Evolutionary conservation across 2,888 invertebrate genomes (phyloP), one percentile per base, ranked within the genome.

Genomic region (Amiota minor): DNA sequence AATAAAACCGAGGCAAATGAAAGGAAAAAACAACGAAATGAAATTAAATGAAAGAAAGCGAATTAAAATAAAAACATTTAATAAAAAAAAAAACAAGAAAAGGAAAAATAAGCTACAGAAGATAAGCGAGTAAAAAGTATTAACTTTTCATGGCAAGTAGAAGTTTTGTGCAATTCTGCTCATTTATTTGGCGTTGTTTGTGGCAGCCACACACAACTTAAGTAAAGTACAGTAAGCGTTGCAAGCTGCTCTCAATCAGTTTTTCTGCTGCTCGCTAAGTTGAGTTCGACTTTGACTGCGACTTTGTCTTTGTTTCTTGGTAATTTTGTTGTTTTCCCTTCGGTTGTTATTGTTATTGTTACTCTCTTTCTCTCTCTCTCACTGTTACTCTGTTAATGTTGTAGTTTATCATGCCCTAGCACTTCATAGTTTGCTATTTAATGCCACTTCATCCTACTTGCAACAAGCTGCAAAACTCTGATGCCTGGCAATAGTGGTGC

Each of bases 351-450:
- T 35, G 62, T 23, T 62, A 35, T 9, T 62, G 10, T 62, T 23
- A 23, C 9, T 20, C n/a, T 50, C 8, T 9, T 12, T 62, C 9
- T 23, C 23, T 45, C 35, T 23, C 61, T 20, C 61, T 61, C 23
- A 1, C 23, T 9, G 23, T 62, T 35, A 45, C 20, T 59, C 23
- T 12, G 53, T 12, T 53, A n/a, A 35, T 23, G 62, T 62, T 45
- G 62, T n/a, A 45, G 45, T 62, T 45, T 62, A 62, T 59, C 59
- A 18, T 59, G 59, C 59, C 16, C 9, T n/a, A 12, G 62, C 62
- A 23, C 62, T 14, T 62, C 62, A 35, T 62, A 35, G 62, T n/a
- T 45, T 35, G 62, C 62, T 14, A 53, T 50, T 68, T 68, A 46
- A 59, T 23, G 23, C 67, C 45, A 45, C 62, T 59, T 59, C 59